Evolutionary conservation across 2,113 vertebrate genomes (phyloP), one percentile per base, ranked within the genome.

Genomic region (Pelmatolapia mariae): DNA sequence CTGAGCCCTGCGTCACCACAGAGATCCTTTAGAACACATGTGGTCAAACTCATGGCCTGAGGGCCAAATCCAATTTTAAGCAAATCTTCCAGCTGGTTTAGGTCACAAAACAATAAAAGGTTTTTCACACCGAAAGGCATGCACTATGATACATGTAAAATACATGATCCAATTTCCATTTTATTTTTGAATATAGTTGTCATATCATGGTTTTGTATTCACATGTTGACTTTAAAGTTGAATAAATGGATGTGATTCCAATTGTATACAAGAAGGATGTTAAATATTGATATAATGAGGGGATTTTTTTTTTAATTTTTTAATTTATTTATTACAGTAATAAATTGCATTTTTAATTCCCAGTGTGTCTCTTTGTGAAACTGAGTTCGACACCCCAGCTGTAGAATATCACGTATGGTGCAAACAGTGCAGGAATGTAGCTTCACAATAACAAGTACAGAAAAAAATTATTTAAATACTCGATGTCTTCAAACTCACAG

Each of bases 221-320:
- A 73, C 8, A 26, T 7, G 15, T 45, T 73, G 68, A 45, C 40
- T 73, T 26, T 45, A 45, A 45, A 16, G 7, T 16, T 43, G 0
- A 71, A 43, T 43, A 16, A 15, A 40, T 6, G 11, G 19, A 73
- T 45, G 40, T 11, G 40, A 40, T 8, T 68, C 36, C 10, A 40
- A 22, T 33, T 68, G 63, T 15, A 40, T 68, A 13, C 0, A 68
- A 68, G 5, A 40, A 68, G n/a, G n/a, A 40, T 68, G 36, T 33
- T 31, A 31, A 31, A 0, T 59, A 59, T 16, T 61, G 0, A 61
- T 61, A 61, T 59, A 59, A 59, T 3, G 0, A 57, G 4, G 24
- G 12, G 2, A 4, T 18, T 61, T 18, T 61, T 18, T 61, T 18
- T 61, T 29, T 5, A 5, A 5, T 1, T 56, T 15, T 36, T 63